Evolutionary conservation across 2,797 vertebrate species (phyloP), one percentile per base, ranked within the genome.

Genomic region (Sebastiscus tertius): DNA sequence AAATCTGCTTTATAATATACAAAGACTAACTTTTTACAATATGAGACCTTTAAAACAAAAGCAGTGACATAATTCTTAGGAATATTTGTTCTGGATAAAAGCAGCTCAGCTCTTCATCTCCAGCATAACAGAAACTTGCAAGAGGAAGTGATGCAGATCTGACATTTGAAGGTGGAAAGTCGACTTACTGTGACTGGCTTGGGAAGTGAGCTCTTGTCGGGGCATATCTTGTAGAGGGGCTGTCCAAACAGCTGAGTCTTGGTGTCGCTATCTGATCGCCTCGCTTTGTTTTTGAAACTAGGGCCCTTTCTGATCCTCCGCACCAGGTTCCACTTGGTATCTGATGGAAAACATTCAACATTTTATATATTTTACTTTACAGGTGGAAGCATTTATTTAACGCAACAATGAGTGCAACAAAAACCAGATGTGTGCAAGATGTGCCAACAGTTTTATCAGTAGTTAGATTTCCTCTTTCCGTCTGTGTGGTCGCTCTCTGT

Each of bases 231-330:
- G 70, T 93, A 84, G 75, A 99, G 94, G 18, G 96, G 95, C 80
- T 95, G 97, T 76, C 97, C 97, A 86, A 99, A 99, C 67, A 99
- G 92, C 52, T 94, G 77, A 0, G 85, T 84, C 90, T 95, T 97
- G 79, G 91, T 11, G 36, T 94, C 90, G 0, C 77, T 55, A 36
- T 95, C 94, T 0, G 88, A 16, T 22, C 93, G 88, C 20, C 49
- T 3, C 0, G 13, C 56, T 81, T 72, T 93, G 74, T 7, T 79
- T 34, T 34, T 59, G 69, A 89, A 88, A 31, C 88, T 88, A 0
- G 89, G 81, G 20, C 93, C 94, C 67, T 92, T 96, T 81, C 80
- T 96, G 68, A 96, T 92, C 89, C 92, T 97, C 72, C 90, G 95
- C 92, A 97, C 95, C 0, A 96, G 83, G 65, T 94, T 95, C 88